Percentiles rank a stretch among this genome's conserved stretches.
These are phyloP conservation scores for Oreochromis tanganicae DNA, from an alignment of 2,113 vertebrate genomes.

Conservation along the genomic window DNA sequence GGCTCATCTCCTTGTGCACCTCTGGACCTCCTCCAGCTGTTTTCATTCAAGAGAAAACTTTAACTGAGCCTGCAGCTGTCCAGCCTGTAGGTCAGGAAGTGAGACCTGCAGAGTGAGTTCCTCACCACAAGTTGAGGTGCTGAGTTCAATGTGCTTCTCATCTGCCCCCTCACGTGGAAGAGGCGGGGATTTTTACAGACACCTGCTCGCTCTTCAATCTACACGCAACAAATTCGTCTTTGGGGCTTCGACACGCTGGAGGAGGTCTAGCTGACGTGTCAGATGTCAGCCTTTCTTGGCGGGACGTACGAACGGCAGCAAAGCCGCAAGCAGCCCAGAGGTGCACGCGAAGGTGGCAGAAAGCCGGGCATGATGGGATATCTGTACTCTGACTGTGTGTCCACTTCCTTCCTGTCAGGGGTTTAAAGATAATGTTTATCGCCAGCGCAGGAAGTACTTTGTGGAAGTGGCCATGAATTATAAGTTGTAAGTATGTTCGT, in stretches of 20 bases:
- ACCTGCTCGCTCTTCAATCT: not conserved
- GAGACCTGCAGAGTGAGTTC: not conserved
- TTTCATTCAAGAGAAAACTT: not conserved
- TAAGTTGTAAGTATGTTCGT: conserved; percentile 81
- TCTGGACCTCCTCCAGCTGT: not conserved
- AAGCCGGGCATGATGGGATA: not conserved
- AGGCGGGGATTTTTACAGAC: not conserved
- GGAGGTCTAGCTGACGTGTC: not conserved
- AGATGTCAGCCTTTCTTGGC: not conserved
- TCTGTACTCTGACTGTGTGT: not conserved
- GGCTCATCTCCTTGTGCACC: not conserved
- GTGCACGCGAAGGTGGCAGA: not conserved
- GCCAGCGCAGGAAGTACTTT: conserved; percentile 96
- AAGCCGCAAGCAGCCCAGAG: not conserved
- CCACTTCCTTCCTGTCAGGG: conserved; percentile 75
- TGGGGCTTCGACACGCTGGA: rapidly evolving
- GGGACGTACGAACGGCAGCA: not conserved
- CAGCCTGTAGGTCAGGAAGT: not conserved
- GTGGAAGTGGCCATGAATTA: conserved; percentile 98
- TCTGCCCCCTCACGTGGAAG: rapidly evolving
- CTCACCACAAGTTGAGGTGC: not conserved
- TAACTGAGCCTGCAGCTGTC: not conserved
- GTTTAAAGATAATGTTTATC: conserved; percentile 95
- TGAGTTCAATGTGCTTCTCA: not conserved
- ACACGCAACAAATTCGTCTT: rapidly evolving